phyloP scores from a whole-genome alignment of 1,140 invertebrate species.

The Monomorium pharaonis region DNA sequence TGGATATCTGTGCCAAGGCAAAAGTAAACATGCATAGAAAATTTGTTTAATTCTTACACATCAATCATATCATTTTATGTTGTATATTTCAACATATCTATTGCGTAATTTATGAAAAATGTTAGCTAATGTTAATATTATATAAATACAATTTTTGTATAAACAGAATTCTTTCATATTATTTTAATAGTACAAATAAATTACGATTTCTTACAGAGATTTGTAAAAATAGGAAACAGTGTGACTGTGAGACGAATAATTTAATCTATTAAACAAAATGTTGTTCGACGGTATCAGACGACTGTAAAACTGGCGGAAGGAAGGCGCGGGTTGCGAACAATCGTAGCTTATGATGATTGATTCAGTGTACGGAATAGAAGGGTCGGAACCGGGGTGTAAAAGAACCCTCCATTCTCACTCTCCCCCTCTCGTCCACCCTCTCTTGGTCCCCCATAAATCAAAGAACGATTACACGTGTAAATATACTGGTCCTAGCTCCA shows the following conservation, averaged over 20 bases:
- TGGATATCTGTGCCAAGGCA: neutral
- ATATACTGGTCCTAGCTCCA: slow-evolving; percentile 60
- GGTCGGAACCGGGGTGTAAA: slow-evolving; percentile 30
- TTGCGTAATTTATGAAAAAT: neutral
- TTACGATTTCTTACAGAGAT: neutral
- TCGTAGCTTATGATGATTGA: slow-evolving; percentile 55
- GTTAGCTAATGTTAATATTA: neutral
- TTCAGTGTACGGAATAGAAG: slow-evolving; percentile 10
- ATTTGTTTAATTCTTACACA: neutral
- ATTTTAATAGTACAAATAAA: neutral
- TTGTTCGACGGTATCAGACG: neutral
- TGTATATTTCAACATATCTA: neutral
- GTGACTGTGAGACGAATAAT: neutral
- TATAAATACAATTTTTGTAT: neutral
- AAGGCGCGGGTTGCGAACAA: slow-evolving; percentile 45
- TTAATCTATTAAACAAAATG: slow-evolving; percentile 4
- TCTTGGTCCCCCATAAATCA: slow-evolving; percentile 67
- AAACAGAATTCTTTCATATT: neutral
- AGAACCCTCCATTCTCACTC: slow-evolving; percentile 20
- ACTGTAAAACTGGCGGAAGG: slow-evolving; percentile 27
- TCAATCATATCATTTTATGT: neutral
- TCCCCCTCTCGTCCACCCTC: neutral
- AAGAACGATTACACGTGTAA: slow-evolving; percentile 71
- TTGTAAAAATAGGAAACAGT: neutral
- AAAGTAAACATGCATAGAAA: too few species aligned